Percentiles rank a stretch among this genome's conserved stretches.
These are phyloP conservation scores for Nothoprocta perdicaria DNA, from an alignment of 2,113 vertebrate species.

Conservation along the genomic window DNA sequence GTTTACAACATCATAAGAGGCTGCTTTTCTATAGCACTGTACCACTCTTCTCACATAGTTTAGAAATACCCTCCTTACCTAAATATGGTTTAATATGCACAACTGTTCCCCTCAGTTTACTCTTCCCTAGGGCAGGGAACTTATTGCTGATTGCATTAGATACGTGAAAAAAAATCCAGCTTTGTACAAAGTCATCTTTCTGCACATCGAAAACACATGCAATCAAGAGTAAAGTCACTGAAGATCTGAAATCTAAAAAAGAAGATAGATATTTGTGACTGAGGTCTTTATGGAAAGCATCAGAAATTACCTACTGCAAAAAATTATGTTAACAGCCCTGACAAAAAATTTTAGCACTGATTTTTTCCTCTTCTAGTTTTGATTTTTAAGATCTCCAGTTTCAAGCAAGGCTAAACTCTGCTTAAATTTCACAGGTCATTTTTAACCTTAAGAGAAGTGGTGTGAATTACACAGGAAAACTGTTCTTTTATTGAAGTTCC, in stretches of 20 bases:
- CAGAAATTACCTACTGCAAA: neutral
- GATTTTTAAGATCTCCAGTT: neutral
- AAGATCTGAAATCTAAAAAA: neutral
- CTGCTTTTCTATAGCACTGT: neutral
- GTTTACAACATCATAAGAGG: neutral
- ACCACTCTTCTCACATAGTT: neutral
- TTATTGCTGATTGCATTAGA: neutral
- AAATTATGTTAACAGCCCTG: neutral
- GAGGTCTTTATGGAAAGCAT: neutral
- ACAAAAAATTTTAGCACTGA: neutral
- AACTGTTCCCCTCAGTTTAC: slow-evolving; percentile 5
- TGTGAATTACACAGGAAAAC: neutral
- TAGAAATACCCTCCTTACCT: slow-evolving; percentile 29
- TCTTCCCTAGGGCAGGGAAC: neutral
- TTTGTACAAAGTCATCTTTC: neutral
- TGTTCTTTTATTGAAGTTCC: neutral
- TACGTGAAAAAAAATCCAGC: accelerated
- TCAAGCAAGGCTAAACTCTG: neutral
- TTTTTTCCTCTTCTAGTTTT: neutral
- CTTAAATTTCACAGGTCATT: neutral
- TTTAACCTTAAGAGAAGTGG: neutral
- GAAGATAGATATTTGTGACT: neutral
- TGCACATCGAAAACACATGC: neutral
- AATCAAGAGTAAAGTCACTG: neutral
- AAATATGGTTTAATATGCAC: slow-evolving; percentile 6